Evolutionary conservation across 23 tunicate genomes (phyloP).

Genomic region (Oikopleura dioica): DNA sequence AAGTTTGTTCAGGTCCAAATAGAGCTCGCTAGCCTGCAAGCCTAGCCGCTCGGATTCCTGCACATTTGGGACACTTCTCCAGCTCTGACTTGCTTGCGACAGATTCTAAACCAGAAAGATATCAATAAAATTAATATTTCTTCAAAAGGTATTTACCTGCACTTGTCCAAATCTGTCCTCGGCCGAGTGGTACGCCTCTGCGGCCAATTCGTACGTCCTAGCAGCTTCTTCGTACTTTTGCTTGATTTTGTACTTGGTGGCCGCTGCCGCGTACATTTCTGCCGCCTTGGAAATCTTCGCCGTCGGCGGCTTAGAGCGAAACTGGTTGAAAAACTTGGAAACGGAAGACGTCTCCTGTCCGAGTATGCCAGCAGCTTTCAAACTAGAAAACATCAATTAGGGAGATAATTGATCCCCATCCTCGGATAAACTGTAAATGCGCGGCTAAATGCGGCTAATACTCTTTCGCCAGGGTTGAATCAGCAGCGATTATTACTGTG

Average conservation of each 20-base stretch:
- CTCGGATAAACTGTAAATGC: no score
- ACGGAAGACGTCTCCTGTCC: not conserved
- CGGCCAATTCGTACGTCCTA: not conserved
- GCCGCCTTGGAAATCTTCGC: not conserved
- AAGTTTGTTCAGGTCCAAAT: not conserved
- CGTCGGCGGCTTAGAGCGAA: not conserved
- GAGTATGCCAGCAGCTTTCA: not conserved
- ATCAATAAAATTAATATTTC: not conserved
- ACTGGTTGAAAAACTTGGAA: not conserved
- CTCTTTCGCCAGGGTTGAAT: not conserved
- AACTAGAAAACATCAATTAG: not conserved
- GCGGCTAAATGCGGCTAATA: not conserved
- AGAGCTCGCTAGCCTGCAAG: not conserved
- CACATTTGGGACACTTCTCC: not conserved
- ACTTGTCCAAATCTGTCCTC: not conserved
- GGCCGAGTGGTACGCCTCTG: not conserved
- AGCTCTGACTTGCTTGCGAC: not conserved
- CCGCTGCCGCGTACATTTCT: not conserved
- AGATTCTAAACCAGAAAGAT: not conserved
- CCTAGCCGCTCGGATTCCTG: not conserved
- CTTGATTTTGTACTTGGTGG: not conserved
- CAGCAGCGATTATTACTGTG: not conserved
- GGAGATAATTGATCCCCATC: no score
- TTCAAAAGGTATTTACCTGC: not conserved
- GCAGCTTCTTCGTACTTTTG: not conserved